Base-by-base conservation (phyloP, 2,888 invertebrate species). In the Notocelia uddmanniana region DNA sequence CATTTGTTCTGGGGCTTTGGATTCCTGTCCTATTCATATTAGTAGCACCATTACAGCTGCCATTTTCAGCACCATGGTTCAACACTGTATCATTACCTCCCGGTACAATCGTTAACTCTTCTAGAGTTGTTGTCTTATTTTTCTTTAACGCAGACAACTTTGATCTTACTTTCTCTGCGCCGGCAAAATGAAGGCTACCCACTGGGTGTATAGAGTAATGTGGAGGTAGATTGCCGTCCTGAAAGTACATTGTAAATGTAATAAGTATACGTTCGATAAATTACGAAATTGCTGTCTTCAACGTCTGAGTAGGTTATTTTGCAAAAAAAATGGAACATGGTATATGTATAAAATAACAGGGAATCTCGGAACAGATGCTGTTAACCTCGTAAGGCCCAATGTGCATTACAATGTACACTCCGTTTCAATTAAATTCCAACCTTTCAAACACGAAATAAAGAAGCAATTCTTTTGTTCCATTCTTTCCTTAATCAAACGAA, bases 131-230 rank as follows among this genome's bases (percentile, higher is more conserved):
- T n/a, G 64, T 68, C 21, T 75, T 82, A 1, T 78, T 69, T 45
- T 81, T 77, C 59, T 78, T 84, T 13, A 92, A 73, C 0, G 82
- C 75, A 0, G 80, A 76, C 0, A 93, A 80, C 77, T 88, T 85
- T 26, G 84, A 80, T 18, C 92, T 83, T 6, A 93, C 88, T 75
- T 82, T 79, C 76, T 93, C 93, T 0, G 93, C 93, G n/a, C 92
- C 89, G 1, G 93, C 91, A 68, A 92, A 93, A 76, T 91, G 86
- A 0, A 93, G 83, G 0, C 89, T 87, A 1, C 92, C 93, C 0
- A 89, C 84, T 19, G 92, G 92, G n/a, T 80, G 86, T 50, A 92
- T 81, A 0, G 88, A 84, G 76, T 89, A 92, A 74, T 93, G 89
- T 0, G 89, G 84, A 3, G 85, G 88, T 6, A 89, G 74, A 11